These are phyloP conservation scores for Sisor rabdophorus DNA, from an alignment of 2,113 vertebrate species.

Conservation along the genomic window DNA sequence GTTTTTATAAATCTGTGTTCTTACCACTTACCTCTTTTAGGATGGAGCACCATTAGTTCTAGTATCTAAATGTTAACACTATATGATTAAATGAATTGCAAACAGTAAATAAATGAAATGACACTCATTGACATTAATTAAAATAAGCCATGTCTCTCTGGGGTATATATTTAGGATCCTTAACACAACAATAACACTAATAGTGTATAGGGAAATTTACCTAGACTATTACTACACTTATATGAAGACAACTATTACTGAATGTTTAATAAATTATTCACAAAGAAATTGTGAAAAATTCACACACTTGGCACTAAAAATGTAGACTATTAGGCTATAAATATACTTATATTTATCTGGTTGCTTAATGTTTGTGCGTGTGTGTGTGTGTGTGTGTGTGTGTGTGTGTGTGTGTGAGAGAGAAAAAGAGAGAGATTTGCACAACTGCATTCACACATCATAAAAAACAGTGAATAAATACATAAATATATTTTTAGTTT, in stretches of 20 bases:
- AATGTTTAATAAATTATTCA: neutral
- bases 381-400: constrained; percentile 8
- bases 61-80: neutral
- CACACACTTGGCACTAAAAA: neutral
- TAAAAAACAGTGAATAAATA: neutral
- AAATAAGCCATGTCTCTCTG: too few species aligned
- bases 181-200: neutral
- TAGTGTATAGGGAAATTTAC: neutral
- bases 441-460: neutral
- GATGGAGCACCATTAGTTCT: neutral
- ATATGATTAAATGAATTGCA: neutral
- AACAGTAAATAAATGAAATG: neutral
- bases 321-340: neutral
- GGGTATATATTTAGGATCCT: neutral
- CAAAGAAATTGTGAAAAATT: neutral
- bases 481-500: neutral
- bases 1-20: neutral
- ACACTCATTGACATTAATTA: too few species aligned
- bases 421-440: too few species aligned
- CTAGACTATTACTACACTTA: neutral
- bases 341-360: neutral
- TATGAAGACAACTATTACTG: neutral
- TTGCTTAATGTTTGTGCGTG: neutral
- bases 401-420: constrained; percentile 1
- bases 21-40: neutral